These are phyloP conservation scores for Phaethon lepturus DNA, from an alignment of 2,113 vertebrate species.

Conservation along the genomic window DNA sequence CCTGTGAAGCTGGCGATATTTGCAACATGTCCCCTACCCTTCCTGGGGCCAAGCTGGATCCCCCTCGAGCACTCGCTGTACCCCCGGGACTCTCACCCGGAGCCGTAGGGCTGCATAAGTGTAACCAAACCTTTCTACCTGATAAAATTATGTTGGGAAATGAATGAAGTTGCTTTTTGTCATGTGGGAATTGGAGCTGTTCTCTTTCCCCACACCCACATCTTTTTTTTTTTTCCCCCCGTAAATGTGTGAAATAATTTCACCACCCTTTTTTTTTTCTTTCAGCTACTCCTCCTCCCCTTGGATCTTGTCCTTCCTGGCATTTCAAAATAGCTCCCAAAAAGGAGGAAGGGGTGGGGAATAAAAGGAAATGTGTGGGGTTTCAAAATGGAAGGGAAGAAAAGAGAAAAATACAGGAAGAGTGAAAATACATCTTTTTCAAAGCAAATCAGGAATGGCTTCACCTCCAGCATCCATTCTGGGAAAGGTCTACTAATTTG, in stretches of 20 bases:
- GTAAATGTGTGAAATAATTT: conserved; percentile 53
- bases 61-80: accelerated
- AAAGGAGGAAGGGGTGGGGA: not conserved
- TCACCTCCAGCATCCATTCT: not conserved
- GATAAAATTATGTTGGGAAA: not conserved
- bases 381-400: not conserved
- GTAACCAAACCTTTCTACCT: not conserved
- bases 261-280: not conserved
- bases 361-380: conserved; percentile 30
- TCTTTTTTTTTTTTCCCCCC: not conserved
- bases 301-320: conserved; percentile 47
- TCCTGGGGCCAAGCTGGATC: not conserved
- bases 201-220: conserved; percentile 39
- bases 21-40: not conserved
- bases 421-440: not conserved
- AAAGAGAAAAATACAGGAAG: not conserved
- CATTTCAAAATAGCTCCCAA: conserved; percentile 53
- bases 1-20: not conserved
- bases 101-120: not conserved
- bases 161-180: conserved; percentile 47
- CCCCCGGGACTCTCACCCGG: not conserved
- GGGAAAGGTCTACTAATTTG: not conserved
- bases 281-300: conserved; percentile 45
- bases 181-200: conserved; percentile 4
- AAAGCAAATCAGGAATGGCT: not conserved